These are phyloP conservation scores for Epizoanthus scotinus DNA, from an alignment of 92 coral and sea anemone species.

Conservation along the genomic window DNA sequence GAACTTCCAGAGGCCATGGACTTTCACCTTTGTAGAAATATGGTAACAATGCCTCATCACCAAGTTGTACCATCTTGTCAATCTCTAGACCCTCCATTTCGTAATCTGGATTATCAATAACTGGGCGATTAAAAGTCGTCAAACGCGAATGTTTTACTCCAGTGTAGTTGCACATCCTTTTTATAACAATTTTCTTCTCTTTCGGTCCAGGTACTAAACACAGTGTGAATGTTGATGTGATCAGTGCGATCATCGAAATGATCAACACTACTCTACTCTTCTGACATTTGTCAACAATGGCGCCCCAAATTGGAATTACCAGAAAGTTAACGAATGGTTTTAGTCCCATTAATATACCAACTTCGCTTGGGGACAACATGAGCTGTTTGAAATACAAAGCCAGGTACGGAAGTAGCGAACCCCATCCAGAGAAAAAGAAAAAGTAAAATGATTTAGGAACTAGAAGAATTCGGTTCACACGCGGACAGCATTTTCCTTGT, in stretches of 20 bases:
- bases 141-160: conserved; percentile 61
- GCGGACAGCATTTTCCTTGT: conserved; percentile 75
- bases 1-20: conserved; percentile 87
- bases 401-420: conserved; percentile 91
- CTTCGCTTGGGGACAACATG: conserved; percentile 96
- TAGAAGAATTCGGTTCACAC: conserved; percentile 87
- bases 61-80: conserved; percentile 93
- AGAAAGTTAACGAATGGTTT: conserved; percentile 98
- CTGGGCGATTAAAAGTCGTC: conserved; percentile 70
- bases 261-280: conserved; percentile 91
- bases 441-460: conserved; percentile 92
- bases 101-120: conserved; percentile 73
- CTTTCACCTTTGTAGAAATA: conserved; percentile 89
- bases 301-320: conserved; percentile 99
- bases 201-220: conserved; percentile 90
- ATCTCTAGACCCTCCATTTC: conserved; percentile 91
- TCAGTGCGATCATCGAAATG: conserved; percentile 87
- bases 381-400: conserved; percentile 97
- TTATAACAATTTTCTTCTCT: conserved; percentile 79
- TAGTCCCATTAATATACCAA: conserved; percentile 96
- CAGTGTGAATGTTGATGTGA: conserved; percentile 81
- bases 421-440: conserved; percentile 99
- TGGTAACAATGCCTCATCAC: conserved; percentile 59
- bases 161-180: conserved; percentile 79
- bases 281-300: conserved; percentile 97